These are phyloP conservation scores for Parnassius mnemosyne DNA, from an alignment of 2,888 invertebrate genomes.

Conservation along the genomic window DNA sequence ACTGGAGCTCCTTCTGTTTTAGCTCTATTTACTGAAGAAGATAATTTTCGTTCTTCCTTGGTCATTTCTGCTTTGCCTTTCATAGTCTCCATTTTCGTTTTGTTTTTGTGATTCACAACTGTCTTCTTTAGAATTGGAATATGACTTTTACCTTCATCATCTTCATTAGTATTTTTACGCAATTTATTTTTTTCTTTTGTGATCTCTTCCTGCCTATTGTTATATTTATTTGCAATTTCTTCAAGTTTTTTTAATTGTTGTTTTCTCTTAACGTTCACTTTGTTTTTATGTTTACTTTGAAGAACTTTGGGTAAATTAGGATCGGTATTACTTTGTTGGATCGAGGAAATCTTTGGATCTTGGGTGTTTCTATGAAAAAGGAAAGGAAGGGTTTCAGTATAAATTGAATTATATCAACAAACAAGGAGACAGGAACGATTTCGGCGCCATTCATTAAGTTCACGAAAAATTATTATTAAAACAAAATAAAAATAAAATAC, in stretches of 20 bases:
- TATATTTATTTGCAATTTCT: conserved; percentile 61
- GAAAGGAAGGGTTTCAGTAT: conserved; percentile 66
- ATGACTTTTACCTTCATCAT: conserved; percentile 45
- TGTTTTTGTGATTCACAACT: conserved; percentile 30
- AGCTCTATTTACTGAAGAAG: conserved; percentile 7
- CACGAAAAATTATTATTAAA: conserved; percentile 32
- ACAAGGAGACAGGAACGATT: conserved; percentile 75
- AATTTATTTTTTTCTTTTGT: conserved; percentile 31
- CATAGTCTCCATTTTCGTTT: conserved; percentile 18
- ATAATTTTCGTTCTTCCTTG: conserved; percentile 26
- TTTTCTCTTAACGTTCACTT: conserved; percentile 53
- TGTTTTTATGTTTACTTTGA: conserved; percentile 47
- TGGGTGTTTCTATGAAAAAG: conserved; percentile 63
- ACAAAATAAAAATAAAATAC: conserved; percentile 33
- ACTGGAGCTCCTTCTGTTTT: conserved; percentile 9
- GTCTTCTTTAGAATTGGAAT: conserved; percentile 55
- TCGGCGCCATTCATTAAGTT: conserved; percentile 30
- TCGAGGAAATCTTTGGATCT: conserved; percentile 47
- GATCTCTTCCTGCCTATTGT: conserved; percentile 46
- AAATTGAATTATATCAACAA: conserved; percentile 46
- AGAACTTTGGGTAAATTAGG: conserved; percentile 47
- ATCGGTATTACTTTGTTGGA: conserved; percentile 56
- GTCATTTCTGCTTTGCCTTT: conserved; percentile 19
- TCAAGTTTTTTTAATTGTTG: conserved; percentile 68
- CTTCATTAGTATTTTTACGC: conserved; percentile 33